Percentiles rank a stretch among this genome's conserved stretches.
These are phyloP conservation scores for Ellobium chinense DNA, from an alignment of 2,888 invertebrate species.

Conservation along the genomic window DNA sequence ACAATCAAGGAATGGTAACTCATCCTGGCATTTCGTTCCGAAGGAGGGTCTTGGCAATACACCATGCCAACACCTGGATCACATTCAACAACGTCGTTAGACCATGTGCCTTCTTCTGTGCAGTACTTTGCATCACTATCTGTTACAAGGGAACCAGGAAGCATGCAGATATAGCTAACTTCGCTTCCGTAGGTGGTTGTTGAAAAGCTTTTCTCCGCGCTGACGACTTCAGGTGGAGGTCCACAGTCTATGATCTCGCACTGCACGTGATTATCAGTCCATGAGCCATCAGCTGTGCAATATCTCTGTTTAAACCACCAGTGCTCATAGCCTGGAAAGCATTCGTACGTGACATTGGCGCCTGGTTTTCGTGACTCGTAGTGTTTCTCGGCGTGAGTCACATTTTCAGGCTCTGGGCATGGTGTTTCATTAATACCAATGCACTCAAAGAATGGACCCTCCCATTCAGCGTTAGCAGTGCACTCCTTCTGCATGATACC, in stretches of 20 bases:
- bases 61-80: not conserved
- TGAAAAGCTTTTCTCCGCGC: not conserved
- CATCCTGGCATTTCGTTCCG: not conserved
- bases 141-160: not conserved
- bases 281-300: not conserved
- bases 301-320: not conserved
- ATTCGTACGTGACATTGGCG: not conserved
- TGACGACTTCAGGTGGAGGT: not conserved
- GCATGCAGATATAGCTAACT: not conserved
- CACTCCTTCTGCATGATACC: not conserved
- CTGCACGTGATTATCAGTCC: not conserved
- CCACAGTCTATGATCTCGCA: not conserved
- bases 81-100: not conserved
- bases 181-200: not conserved
- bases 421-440: not conserved
- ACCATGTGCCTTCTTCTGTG: not conserved
- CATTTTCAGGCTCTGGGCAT: not conserved
- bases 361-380: not conserved
- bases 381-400: not conserved
- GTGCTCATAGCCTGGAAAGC: not conserved
- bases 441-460: not conserved
- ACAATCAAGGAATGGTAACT: not conserved
- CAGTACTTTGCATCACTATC: not conserved
- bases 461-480: not conserved
- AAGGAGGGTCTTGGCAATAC: not conserved